Evolutionary conservation across 2,113 vertebrate species (phyloP).

Genomic region (Cnemophilus loriae): DNA sequence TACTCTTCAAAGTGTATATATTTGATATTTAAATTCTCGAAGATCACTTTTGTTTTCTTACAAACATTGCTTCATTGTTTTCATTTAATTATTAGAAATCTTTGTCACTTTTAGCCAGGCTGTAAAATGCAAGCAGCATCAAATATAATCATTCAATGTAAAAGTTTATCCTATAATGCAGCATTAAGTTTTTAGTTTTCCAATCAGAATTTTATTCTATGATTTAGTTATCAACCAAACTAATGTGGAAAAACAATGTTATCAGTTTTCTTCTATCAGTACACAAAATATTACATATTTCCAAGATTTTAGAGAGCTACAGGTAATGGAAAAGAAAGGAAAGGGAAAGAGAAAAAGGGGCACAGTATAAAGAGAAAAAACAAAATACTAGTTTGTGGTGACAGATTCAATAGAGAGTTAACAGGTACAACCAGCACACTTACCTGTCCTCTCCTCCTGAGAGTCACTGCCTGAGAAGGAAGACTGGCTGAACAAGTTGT

Average conservation of each 20-base stretch:
- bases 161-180: not conserved
- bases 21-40: not conserved
- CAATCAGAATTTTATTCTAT: not conserved
- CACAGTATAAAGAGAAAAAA: not conserved
- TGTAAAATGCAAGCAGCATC: not conserved
- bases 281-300: not conserved
- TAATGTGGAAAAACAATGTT: not conserved
- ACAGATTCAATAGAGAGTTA: not conserved
- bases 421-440: not conserved
- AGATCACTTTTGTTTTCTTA: not conserved
- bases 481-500: not conserved
- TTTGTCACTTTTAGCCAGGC: not conserved
- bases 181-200: not conserved
- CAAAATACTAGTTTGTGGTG: not conserved
- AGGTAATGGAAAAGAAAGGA: not conserved
- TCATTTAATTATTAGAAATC: not conserved
- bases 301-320: not conserved
- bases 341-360: not conserved
- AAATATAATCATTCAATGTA: not conserved
- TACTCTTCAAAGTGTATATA: not conserved
- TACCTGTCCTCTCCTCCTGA: not conserved
- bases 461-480: not conserved
- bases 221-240: not conserved
- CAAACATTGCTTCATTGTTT: not conserved
- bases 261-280: not conserved